These are phyloP conservation scores for Ctenochaetus hawaiiensis DNA, from an alignment of 2,797 vertebrate genomes.

Conservation along the genomic window DNA sequence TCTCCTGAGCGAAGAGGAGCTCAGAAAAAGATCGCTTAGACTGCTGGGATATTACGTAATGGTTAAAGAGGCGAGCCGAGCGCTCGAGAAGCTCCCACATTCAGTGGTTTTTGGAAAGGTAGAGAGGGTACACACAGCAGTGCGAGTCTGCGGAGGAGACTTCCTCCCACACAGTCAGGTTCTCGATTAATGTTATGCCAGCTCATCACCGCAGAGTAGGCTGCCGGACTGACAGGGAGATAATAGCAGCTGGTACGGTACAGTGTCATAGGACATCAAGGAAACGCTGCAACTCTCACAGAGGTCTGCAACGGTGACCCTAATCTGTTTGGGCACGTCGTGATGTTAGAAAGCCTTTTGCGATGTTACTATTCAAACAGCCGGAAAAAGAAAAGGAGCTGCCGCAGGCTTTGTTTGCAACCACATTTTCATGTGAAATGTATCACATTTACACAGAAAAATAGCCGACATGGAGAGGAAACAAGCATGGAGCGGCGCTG, in stretches of 20 bases:
- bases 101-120: conserved; percentile 53
- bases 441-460: conserved; percentile 32
- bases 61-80: conserved; percentile 35
- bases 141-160: conserved; percentile 54
- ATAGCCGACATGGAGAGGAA: conserved; percentile 2
- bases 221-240: conserved; percentile 68
- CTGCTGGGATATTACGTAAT: conserved; percentile 63
- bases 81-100: conserved; percentile 58
- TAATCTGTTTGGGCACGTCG: conserved; percentile 53
- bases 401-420: conserved; percentile 33
- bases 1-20: conserved; percentile 24
- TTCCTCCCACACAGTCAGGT: conserved; percentile 65
- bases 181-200: conserved; percentile 74
- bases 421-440: conserved; percentile 28
- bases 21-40: conserved; percentile 9
- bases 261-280: conserved; percentile 52
- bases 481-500: neutral
- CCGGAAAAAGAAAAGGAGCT: neutral
- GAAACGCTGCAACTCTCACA: conserved; percentile 30
- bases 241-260: conserved; percentile 63
- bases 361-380: conserved; percentile 24
- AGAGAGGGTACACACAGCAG: conserved; percentile 42
- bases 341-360: conserved; percentile 44
- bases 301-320: conserved; percentile 47
- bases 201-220: conserved; percentile 69